A percentile compares a stretch with the other conserved stretches of the same genome.
Evolutionary conservation across 1,140 invertebrate species (phyloP).

Genomic region (Rhagoletis zephyria): DNA sequence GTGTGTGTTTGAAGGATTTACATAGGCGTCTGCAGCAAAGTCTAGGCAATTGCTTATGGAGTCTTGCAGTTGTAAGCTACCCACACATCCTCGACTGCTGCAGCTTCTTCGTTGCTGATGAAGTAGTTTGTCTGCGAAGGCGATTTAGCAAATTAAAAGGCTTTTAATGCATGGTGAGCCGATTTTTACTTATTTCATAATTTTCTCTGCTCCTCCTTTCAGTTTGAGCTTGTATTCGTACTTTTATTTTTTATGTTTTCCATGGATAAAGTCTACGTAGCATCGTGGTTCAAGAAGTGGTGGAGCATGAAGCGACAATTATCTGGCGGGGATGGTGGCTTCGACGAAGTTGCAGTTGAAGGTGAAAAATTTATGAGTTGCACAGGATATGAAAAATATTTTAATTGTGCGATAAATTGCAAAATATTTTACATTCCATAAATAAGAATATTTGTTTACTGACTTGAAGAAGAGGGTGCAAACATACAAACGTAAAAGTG

Average conservation of each 20-base stretch:
- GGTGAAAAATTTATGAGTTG: slow-evolving; percentile 43
- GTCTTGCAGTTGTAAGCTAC: slow-evolving; percentile 38
- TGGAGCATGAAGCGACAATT: slow-evolving; percentile 25
- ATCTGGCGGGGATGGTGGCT: not conserved
- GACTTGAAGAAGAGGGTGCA: not conserved
- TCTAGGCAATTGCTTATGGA: not conserved
- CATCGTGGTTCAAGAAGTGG: not conserved
- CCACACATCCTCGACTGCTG: slow-evolving; percentile 1
- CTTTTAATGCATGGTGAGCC: slow-evolving; percentile 72
- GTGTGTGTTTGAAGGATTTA: not conserved
- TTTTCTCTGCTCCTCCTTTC: slow-evolving; percentile 14
- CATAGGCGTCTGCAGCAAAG: not conserved
- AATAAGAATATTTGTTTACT: slow-evolving; percentile 3
- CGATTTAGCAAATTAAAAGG: slow-evolving; percentile 74
- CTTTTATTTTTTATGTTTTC: not conserved
- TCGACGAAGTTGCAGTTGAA: slow-evolving; percentile 6
- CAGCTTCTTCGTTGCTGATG: slow-evolving; percentile 40
- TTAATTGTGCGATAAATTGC: slow-evolving; percentile 49
- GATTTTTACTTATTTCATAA: slow-evolving; percentile 71
- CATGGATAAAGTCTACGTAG: not conserved
- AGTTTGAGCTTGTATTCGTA: not conserved
- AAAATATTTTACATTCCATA: slow-evolving; percentile 39
- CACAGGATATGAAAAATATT: slow-evolving; percentile 48
- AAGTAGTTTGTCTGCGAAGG: slow-evolving; percentile 68
- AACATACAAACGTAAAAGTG: not conserved